Evolutionary conservation across 92 coral and sea anemone genomes (phyloP).

Genomic region (Zoanthus sansibaricus): DNA sequence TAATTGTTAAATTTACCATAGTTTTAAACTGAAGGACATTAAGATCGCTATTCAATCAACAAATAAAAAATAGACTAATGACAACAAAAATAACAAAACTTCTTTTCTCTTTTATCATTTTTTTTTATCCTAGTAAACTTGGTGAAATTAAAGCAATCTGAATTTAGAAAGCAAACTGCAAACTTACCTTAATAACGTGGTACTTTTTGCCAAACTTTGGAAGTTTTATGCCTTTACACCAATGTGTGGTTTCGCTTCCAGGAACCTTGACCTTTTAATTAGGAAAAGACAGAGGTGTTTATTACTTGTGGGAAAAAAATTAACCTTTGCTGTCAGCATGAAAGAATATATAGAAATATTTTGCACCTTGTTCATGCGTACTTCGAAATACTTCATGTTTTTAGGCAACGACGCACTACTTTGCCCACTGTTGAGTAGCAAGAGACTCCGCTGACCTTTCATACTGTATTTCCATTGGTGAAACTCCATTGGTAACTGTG

Average conservation of each 20-base stretch:
- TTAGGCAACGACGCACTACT: conserved; percentile 46
- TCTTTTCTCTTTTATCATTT: no score
- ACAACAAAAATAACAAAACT: no score
- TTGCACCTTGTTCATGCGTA: conserved; percentile 27
- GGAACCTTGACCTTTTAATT: background rate
- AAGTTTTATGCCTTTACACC: conserved; percentile 37
- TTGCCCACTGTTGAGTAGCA: conserved; percentile 40
- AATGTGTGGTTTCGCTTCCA: conserved; percentile 22
- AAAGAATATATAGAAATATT: background rate
- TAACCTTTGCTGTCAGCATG: background rate
- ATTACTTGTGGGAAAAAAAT: background rate
- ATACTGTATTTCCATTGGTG: conserved; percentile 38
- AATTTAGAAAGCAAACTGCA: no score
- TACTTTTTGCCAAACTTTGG: conserved; percentile 28
- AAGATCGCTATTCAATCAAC: no score
- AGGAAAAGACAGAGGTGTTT: background rate
- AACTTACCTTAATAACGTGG: conserved; percentile 45
- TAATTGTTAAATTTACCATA: no score
- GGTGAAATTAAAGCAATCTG: no score
- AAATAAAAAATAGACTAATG: no score
- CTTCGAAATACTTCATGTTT: conserved; percentile 49
- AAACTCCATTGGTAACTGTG: conserved; percentile 43
- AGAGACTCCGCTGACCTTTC: conserved; percentile 56
- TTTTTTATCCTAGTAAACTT: no score
- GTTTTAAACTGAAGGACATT: no score